Conservation (phyloP, 2,797 vertebrate genomes). For the Brachyalestes nurse region DNA sequence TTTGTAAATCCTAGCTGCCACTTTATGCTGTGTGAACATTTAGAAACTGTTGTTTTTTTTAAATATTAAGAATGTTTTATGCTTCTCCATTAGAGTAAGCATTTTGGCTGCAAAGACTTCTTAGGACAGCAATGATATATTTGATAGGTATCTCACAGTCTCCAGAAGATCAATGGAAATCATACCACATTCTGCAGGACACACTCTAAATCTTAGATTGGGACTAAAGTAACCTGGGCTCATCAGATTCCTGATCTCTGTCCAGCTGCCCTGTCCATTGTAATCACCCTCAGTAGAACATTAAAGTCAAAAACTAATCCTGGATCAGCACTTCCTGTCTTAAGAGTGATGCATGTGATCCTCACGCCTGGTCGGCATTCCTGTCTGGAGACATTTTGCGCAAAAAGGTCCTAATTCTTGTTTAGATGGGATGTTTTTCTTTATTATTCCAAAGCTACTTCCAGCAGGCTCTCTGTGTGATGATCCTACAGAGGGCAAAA, state of each 20-base stretch:
- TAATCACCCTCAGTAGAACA: neutral
- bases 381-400: constrained; percentile 19
- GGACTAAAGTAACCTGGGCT: neutral
- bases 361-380: neutral
- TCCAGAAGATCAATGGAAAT: neutral
- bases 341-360: neutral
- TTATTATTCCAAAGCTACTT: constrained; percentile 19
- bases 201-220: neutral
- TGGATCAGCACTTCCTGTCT: neutral
- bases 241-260: neutral
- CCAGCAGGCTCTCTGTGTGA: constrained; percentile 10
- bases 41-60: too few relatives aligned
- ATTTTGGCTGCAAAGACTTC: too few relatives aligned
- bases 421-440: constrained; percentile 16
- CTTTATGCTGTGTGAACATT: too few relatives aligned
- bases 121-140: neutral
- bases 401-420: neutral
- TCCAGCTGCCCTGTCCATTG: neutral
- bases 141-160: neutral
- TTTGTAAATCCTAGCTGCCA: too few relatives aligned
- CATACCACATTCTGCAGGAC: neutral
- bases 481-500: constrained; percentile 24
- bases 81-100: too few relatives aligned
- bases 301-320: neutral
- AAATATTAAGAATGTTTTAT: too few relatives aligned